These are phyloP conservation scores for Chlorops oryzae DNA, from an alignment of 1,140 invertebrate genomes.

Conservation along the genomic window DNA sequence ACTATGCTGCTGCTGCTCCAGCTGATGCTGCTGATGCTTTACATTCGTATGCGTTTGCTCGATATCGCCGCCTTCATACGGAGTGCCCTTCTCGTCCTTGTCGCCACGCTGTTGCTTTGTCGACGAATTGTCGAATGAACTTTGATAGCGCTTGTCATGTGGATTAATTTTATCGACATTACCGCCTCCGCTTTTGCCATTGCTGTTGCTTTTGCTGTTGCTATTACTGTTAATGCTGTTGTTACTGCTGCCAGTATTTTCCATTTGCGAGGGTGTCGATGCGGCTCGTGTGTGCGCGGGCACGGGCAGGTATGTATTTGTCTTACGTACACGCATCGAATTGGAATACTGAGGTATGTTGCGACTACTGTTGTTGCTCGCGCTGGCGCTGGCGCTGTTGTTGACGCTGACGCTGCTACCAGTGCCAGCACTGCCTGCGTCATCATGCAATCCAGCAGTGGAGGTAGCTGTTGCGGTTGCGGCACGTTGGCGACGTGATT, in stretches of 20 bases:
- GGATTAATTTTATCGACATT: constrained; percentile 12
- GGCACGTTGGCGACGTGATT: constrained; percentile 21
- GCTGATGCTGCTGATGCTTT: constrained; percentile 3
- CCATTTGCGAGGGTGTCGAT: constrained; percentile 44
- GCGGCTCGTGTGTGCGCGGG: constrained; percentile 41
- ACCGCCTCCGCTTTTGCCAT: no score
- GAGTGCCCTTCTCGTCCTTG: constrained; percentile 22
- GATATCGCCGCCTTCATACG: constrained; percentile 11
- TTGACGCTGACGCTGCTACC: constrained; percentile 8
- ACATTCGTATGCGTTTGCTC: no score
- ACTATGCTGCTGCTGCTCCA: neutral
- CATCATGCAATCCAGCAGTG: neutral
- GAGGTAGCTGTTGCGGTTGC: constrained; percentile 10
- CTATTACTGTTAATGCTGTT: no score
- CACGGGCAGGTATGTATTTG: constrained; percentile 36
- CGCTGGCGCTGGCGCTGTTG: constrained; percentile 3
- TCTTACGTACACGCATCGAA: constrained; percentile 43
- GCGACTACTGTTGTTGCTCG: constrained; percentile 18
- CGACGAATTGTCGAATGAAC: constrained; percentile 15
- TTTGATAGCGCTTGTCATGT: constrained; percentile 21
- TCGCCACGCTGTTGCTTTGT: neutral
- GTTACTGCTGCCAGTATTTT: constrained; percentile 23
- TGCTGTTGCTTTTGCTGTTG: neutral
- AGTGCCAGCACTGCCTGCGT: constrained; percentile 10
- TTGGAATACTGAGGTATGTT: constrained; percentile 42